These are phyloP conservation scores for Petaurus breviceps DNA, from an alignment of 2,113 vertebrate genomes.

Conservation along the genomic window DNA sequence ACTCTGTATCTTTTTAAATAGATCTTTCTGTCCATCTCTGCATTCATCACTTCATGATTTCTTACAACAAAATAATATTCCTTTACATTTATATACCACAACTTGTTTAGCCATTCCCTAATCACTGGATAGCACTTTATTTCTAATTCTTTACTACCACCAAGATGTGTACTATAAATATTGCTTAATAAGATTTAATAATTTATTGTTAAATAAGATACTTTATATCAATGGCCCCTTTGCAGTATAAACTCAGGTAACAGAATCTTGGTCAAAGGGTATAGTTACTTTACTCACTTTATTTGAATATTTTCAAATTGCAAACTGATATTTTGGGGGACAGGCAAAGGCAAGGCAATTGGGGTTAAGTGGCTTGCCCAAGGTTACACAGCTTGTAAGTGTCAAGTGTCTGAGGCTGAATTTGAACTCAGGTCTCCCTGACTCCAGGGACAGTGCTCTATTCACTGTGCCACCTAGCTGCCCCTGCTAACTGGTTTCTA, in stretches of 20 bases:
- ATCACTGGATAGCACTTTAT: not conserved
- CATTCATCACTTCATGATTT: not conserved
- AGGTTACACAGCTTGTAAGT: too few species aligned
- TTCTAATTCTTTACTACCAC: not conserved
- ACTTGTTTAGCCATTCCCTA: not conserved
- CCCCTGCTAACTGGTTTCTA: not conserved
- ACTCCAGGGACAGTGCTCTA: too few species aligned
- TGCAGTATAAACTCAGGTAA: not conserved
- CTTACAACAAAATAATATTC: not conserved
- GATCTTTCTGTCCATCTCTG: not conserved
- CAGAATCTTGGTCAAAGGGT: not conserved
- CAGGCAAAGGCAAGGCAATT: too few species aligned
- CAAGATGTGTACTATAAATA: not conserved
- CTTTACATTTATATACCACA: not conserved
- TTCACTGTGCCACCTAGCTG: too few species aligned
- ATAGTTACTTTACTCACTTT: not conserved
- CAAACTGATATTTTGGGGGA: not conserved
- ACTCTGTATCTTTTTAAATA: not conserved
- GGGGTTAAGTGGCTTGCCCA: too few species aligned
- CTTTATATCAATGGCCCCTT: not conserved
- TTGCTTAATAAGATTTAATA: not conserved
- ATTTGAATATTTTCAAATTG: not conserved
- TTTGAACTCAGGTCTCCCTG: too few species aligned
- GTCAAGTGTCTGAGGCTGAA: too few species aligned
- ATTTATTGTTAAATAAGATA: not conserved